A percentile compares a stretch with the other conserved stretches of the same genome.
These are phyloP conservation scores for Nautilus pompilius DNA, from an alignment of 1,140 invertebrate genomes.

Conservation along the genomic window DNA sequence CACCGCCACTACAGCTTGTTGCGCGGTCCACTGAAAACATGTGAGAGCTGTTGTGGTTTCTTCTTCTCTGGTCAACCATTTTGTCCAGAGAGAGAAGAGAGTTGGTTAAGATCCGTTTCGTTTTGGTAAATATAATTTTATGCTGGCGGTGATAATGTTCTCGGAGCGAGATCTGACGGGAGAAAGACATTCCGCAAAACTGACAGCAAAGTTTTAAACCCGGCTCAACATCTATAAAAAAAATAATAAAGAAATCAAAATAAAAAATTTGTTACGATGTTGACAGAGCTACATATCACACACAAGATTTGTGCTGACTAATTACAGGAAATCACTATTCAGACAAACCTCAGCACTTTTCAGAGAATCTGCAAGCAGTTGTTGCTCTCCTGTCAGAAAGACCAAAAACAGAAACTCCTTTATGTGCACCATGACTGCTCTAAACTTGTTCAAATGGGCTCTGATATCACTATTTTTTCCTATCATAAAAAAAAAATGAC, in stretches of 20 bases:
- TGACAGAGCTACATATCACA: neutral
- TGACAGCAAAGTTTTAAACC: constrained; percentile 20
- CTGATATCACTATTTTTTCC: too few species aligned
- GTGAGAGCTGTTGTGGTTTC: neutral
- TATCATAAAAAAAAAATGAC: too few species aligned
- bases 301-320: neutral
- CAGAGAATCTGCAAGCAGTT: too few species aligned
- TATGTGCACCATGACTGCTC: too few species aligned
- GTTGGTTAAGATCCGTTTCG: neutral
- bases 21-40: neutral
- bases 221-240: constrained; percentile 25
- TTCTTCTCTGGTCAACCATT: neutral
- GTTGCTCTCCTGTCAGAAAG: too few species aligned
- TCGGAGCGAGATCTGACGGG: constrained; percentile 17
- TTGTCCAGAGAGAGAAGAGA: neutral
- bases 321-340: neutral
- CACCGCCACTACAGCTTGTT: neutral
- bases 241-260: neutral
- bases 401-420: too few species aligned
- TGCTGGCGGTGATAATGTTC: constrained; percentile 33
- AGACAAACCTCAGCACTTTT: neutral
- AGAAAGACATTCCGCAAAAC: constrained; percentile 27
- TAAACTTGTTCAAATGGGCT: too few species aligned
- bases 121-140: constrained; percentile 10
- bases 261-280: neutral